Evolutionary conservation across 2,113 vertebrate species (phyloP).

Genomic region (Protomyctophum bolini): DNA sequence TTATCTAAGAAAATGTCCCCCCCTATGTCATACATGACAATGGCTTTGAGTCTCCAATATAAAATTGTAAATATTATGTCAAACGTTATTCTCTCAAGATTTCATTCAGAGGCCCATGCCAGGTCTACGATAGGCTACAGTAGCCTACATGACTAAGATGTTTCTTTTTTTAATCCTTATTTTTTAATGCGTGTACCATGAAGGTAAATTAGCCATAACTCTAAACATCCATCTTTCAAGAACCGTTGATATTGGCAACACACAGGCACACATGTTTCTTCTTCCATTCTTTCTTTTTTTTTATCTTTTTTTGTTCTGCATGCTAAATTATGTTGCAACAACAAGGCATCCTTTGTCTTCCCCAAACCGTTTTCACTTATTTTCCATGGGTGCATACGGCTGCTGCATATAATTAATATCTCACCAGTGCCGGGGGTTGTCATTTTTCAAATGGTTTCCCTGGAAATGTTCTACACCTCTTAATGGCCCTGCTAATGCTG

Average conservation of each 20-base stretch:
- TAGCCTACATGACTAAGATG: no score
- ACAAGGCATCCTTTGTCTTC: slow-evolving; percentile 83
- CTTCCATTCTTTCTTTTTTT: slow-evolving; percentile 50
- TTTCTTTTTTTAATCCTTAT: slow-evolving; percentile 23
- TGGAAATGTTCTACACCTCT: slow-evolving; percentile 99
- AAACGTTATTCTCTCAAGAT: not conserved
- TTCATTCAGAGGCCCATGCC: no score
- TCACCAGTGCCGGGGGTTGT: slow-evolving; percentile 92
- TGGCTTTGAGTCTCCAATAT: slow-evolving; percentile 18
- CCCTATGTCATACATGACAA: not conserved
- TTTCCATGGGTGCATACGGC: slow-evolving; percentile 79
- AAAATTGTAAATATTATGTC: not conserved
- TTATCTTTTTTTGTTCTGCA: slow-evolving; percentile 53
- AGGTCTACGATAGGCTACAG: no score
- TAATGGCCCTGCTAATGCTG: slow-evolving; percentile 99
- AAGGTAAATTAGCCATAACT: slow-evolving; percentile 31
- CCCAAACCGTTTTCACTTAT: slow-evolving; percentile 90
- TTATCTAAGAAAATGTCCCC: no score
- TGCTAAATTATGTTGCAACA: slow-evolving; percentile 69
- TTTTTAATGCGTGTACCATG: slow-evolving; percentile 26
- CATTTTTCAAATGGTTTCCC: slow-evolving; percentile 99
- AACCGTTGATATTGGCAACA: slow-evolving; percentile 26
- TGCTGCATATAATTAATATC: slow-evolving; percentile 97
- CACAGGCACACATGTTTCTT: not conserved
- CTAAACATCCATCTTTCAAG: slow-evolving; percentile 28